Percentiles rank a stretch among this genome's conserved stretches.
These are phyloP conservation scores for Argyra leucocephala DNA, from an alignment of 2,888 invertebrate genomes.

Conservation along the genomic window DNA sequence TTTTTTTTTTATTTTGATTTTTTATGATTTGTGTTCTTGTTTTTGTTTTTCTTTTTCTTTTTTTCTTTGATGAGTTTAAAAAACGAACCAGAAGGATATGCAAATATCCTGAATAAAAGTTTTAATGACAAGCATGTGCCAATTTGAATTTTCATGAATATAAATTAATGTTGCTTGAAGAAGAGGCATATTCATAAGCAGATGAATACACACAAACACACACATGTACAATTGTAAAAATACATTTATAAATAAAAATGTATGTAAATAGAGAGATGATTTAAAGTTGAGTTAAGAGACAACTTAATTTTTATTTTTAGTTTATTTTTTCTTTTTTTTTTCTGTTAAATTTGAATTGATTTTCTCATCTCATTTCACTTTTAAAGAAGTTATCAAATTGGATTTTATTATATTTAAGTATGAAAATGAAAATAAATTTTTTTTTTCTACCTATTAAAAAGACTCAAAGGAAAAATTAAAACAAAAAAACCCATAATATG, in stretches of 20 bases:
- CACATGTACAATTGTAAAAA: too few relatives aligned
- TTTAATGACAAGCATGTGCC: constrained; percentile 25
- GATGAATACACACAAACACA: too few relatives aligned
- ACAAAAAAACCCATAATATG: background rate
- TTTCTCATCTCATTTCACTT: background rate
- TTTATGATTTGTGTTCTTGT: background rate
- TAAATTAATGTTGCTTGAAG: constrained; percentile 19
- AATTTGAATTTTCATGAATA: constrained; percentile 25
- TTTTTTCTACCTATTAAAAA: background rate
- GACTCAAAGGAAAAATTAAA: background rate
- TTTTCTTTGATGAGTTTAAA: background rate
- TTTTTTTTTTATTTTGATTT: background rate
- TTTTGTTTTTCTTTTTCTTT: background rate
- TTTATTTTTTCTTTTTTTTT: background rate
- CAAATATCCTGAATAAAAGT: constrained; percentile 23
- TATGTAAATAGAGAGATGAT: background rate
- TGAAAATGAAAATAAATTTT: background rate
- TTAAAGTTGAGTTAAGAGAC: background rate
- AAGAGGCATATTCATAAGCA: background rate
- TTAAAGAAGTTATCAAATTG: background rate
- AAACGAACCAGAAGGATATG: constrained; percentile 16
- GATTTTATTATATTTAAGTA: background rate
- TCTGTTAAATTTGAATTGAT: background rate
- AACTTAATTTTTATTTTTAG: background rate
- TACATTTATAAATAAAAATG: too few relatives aligned